Evolutionary conservation across 2,888 invertebrate species (phyloP).

Genomic region (Onthophagus sagittarius): DNA sequence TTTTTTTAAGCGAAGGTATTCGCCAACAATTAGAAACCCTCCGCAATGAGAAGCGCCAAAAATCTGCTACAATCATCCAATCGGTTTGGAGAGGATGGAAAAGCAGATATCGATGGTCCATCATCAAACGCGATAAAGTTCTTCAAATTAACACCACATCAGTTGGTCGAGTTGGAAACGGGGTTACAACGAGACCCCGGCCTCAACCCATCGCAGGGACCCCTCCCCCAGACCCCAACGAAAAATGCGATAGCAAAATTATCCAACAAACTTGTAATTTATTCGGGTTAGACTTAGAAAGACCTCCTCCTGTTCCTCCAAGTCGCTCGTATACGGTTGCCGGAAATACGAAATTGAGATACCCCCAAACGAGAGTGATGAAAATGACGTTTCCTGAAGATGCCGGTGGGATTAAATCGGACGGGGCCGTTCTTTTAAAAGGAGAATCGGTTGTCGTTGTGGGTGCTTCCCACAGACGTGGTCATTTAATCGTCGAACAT

Average conservation of each 20-base stretch:
- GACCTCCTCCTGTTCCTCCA: conserved; percentile 88
- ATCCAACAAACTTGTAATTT: conserved; percentile 88
- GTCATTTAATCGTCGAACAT: conserved; percentile 84
- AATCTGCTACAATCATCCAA: conserved; percentile 81
- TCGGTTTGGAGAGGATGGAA: conserved; percentile 81
- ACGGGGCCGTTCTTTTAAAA: conserved; percentile 65
- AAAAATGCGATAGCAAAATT: conserved; percentile 83
- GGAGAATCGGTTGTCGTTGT: conserved; percentile 86
- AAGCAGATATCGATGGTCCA: conserved; percentile 64
- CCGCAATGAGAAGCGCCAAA: conserved; percentile 70
- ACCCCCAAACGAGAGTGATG: conserved; percentile 89
- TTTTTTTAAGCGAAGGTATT: conserved; percentile 91
- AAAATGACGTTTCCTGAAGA: conserved; percentile 77
- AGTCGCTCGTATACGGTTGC: conserved; percentile 86
- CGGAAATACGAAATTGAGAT: conserved; percentile 85
- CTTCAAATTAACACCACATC: conserved; percentile 26
- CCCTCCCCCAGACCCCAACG: conserved; percentile 75
- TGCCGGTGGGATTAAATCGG: conserved; percentile 42
- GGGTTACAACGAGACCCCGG: conserved; percentile 62
- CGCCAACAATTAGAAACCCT: conserved; percentile 84
- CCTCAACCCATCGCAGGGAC: conserved; percentile 90
- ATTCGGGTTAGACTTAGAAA: conserved; percentile 85
- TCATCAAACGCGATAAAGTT: conserved; percentile 47
- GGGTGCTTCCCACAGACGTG: conserved; percentile 80
- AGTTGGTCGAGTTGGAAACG: conserved; percentile 42